Evolutionary conservation across 2,797 vertebrate genomes (phyloP).

Genomic region (Bryconaethiops microstoma): DNA sequence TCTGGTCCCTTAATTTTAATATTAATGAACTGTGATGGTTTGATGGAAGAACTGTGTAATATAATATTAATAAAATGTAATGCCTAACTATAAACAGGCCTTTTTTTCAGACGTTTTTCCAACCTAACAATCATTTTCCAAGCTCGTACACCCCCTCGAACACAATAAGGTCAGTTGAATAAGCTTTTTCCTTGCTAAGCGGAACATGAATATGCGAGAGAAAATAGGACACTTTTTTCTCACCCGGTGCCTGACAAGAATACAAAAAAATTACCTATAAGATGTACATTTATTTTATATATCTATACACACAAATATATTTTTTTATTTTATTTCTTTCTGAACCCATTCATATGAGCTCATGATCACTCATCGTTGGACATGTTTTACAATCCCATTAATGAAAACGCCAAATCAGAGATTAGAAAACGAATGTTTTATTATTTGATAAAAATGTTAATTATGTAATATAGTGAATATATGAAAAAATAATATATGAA

Average conservation of each 20-base stretch:
- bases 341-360: neutral
- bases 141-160: neutral
- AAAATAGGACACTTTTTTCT: conserved; percentile 32
- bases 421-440: neutral
- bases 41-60: no score
- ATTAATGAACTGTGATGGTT: neutral
- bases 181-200: neutral
- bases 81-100: neutral
- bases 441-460: neutral
- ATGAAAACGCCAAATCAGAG: neutral
- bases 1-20: neutral
- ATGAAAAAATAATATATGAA: neutral
- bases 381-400: neutral
- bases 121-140: neutral
- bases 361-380: neutral
- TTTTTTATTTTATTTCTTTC: neutral
- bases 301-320: no score
- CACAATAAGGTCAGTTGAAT: neutral
- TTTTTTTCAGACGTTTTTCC: neutral
- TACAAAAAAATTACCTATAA: neutral
- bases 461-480: neutral
- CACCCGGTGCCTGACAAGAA: neutral
- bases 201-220: neutral
- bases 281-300: no score
- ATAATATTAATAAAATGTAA: neutral